Conservation (phyloP, 1,140 invertebrate species). For the Mamestra configurata region DNA sequence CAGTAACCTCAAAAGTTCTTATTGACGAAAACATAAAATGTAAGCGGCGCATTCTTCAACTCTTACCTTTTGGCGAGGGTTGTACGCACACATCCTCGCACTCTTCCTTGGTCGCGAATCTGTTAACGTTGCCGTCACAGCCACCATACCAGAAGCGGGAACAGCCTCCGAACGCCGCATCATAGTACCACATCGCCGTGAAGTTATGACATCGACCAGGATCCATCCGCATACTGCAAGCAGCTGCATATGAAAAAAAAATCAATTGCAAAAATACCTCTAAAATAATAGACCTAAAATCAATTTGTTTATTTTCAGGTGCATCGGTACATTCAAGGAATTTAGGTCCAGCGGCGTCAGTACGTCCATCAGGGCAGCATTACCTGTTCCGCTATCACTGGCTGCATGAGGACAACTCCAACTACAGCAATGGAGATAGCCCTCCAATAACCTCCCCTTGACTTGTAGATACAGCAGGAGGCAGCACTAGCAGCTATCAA, state of each 20-base stretch:
- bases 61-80: constrained; percentile 93
- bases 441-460: no score
- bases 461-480: no score
- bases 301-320: constrained; percentile 90
- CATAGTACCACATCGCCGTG: constrained; percentile 96
- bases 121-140: constrained; percentile 96
- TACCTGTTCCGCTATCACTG: no score
- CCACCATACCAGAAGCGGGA: constrained; percentile 98
- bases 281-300: no score
- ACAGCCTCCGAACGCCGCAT: constrained; percentile 96
- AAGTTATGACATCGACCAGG: constrained; percentile 94
- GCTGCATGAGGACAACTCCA: no score
- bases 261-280: no score
- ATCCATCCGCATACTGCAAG: constrained; percentile 92
- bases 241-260: constrained; percentile 82
- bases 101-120: constrained; percentile 95
- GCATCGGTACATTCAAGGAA: constrained; percentile 94
- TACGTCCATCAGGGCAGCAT: constrained; percentile 95
- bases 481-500: no score
- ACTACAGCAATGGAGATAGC: no score
- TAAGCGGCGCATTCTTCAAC: not conserved
- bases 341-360: constrained; percentile 93
- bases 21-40: no score
- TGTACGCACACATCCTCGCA: constrained; percentile 96
- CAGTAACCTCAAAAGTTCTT: no score